Evolutionary conservation across 2,113 vertebrate species (phyloP).

Genomic region (Malaclemys terrapin): DNA sequence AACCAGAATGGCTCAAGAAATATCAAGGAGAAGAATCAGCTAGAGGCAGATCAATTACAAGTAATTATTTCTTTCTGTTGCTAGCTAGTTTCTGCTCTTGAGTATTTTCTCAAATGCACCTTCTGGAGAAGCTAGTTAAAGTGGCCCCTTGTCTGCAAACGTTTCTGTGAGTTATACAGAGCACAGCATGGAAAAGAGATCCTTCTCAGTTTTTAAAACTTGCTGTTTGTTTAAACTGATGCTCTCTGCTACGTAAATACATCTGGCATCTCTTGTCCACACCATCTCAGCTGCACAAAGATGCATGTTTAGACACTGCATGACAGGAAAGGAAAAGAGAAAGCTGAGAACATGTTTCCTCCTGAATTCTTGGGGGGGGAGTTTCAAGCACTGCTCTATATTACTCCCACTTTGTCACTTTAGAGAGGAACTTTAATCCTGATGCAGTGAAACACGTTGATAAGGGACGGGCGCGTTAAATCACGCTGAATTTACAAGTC

Average conservation of each 20-base stretch:
- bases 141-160: neutral
- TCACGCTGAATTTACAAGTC: neutral
- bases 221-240: neutral
- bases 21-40: neutral
- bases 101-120: neutral
- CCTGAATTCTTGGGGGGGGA: neutral
- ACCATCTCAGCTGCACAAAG: neutral
- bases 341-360: no score
- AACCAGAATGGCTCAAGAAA: neutral
- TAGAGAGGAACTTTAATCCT: neutral
- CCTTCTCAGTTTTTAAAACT: neutral
- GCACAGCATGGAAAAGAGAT: neutral
- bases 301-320: neutral
- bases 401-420: neutral
- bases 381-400: neutral
- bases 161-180: neutral
- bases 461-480: neutral
- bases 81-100: neutral
- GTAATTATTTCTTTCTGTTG: neutral
- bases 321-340: neutral
- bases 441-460: neutral
- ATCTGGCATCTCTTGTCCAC: neutral
- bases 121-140: neutral
- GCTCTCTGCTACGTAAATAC: neutral
- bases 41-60: neutral